phyloP scores from a whole-genome alignment of 2,888 invertebrate genomes.

The Leptopilina drosophilae region DNA sequence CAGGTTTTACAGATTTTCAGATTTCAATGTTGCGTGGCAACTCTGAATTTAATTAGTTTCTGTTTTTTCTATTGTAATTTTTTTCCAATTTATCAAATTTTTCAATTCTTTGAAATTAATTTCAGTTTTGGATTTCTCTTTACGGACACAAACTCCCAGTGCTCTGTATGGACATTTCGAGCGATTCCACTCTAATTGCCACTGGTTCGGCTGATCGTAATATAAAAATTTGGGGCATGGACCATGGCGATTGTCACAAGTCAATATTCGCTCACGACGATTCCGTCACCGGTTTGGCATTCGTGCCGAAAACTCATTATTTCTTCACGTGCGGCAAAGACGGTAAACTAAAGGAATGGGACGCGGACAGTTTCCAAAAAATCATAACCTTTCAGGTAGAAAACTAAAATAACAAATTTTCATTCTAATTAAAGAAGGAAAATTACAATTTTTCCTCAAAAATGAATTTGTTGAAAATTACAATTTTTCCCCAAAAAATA shows the following conservation, averaged over 20 bases:
- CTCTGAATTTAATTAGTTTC: no score
- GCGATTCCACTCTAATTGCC: slow-evolving; percentile 90
- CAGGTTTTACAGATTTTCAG: no score
- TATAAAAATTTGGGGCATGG: slow-evolving; percentile 98
- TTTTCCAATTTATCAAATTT: no score
- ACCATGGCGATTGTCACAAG: slow-evolving; percentile 98
- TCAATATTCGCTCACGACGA: slow-evolving; percentile 98
- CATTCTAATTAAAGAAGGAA: slow-evolving; percentile 8
- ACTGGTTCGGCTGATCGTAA: slow-evolving; percentile 98
- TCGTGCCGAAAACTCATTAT: slow-evolving; percentile 93
- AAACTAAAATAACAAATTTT: not conserved
- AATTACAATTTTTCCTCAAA: slow-evolving; percentile 10
- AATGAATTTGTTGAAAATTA: no score
- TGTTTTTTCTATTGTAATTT: no score
- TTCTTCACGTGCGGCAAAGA: slow-evolving; percentile 97
- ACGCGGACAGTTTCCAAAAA: slow-evolving; percentile 93
- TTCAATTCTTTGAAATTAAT: slow-evolving; percentile 63
- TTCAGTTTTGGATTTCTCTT: slow-evolving; percentile 91
- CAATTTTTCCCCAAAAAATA: slow-evolving; percentile 15
- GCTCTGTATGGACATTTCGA: slow-evolving; percentile 93
- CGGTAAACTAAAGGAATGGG: slow-evolving; percentile 97
- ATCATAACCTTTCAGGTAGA: slow-evolving; percentile 91
- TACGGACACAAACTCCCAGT: slow-evolving; percentile 98
- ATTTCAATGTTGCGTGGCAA: no score
- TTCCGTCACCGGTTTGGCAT: slow-evolving; percentile 92